These are phyloP conservation scores for Mycalesis mineus DNA, from an alignment of 2,888 invertebrate species.

Conservation along the genomic window DNA sequence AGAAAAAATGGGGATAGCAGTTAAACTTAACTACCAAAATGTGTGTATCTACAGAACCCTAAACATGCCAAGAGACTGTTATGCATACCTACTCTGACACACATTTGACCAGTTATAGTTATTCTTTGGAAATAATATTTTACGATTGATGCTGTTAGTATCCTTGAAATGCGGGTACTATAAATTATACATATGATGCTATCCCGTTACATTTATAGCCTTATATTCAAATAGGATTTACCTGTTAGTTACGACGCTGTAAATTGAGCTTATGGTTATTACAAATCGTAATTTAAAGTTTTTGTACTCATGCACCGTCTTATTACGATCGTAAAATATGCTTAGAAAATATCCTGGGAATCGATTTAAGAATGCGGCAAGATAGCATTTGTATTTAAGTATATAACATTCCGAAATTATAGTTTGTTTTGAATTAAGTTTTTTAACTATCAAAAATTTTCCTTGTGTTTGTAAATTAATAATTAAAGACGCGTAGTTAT, in stretches of 20 bases:
- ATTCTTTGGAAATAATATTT: background rate
- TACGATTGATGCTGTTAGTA: background rate
- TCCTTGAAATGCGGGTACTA: background rate
- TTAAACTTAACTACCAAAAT: background rate
- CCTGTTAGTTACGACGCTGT: conserved; percentile 23
- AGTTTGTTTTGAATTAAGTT: no score
- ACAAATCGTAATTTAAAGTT: conserved; percentile 22
- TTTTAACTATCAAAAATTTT: no score
- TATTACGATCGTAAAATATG: conserved; percentile 11
- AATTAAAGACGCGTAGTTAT: no score
- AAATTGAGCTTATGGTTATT: conserved; percentile 24
- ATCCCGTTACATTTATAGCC: conserved; percentile 25
- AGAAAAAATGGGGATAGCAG: no score
- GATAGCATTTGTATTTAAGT: background rate
- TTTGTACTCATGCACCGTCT: conserved; percentile 12
- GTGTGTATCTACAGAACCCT: background rate
- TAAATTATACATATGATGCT: conserved; percentile 3
- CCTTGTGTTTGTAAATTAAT: no score
- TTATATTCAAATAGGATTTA: conserved; percentile 21
- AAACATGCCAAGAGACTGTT: no score
- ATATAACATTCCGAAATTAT: background rate
- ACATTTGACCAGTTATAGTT: no score
- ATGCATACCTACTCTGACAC: no score
- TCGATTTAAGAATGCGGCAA: background rate
- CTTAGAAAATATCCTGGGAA: conserved; percentile 3